Percentiles rank a stretch among this genome's conserved stretches.
Conservation (phyloP, 2,113 vertebrate species). For the Ophiodon elongatus region DNA sequence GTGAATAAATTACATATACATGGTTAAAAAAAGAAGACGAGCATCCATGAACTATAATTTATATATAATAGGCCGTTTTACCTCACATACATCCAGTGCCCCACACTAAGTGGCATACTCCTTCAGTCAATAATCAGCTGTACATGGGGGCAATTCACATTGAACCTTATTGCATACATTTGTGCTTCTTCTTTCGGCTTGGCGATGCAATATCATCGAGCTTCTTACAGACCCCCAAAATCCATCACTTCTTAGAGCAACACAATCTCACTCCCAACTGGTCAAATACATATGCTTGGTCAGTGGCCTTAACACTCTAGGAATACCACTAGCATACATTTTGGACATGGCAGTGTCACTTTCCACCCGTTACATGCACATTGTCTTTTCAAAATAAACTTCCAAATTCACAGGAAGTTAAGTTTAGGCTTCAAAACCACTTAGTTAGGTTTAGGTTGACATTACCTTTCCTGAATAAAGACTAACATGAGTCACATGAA, state of each 20-base stretch:
- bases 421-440: not conserved
- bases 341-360: too few species aligned
- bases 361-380: too few species aligned
- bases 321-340: too few species aligned
- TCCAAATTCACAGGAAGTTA: too few species aligned
- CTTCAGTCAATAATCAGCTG: constrained; percentile 35
- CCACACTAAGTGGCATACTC: constrained; percentile 13
- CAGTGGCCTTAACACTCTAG: too few species aligned
- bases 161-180: constrained; percentile 39
- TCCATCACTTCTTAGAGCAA: constrained; percentile 51
- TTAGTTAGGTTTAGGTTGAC: not conserved
- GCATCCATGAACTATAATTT: constrained; percentile 18
- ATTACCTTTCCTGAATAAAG: not conserved
- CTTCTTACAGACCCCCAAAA: constrained; percentile 44
- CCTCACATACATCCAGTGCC: constrained; percentile 15
- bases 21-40: not conserved
- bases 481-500: not conserved
- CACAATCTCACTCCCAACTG: too few species aligned
- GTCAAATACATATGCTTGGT: too few species aligned
- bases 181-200: constrained; percentile 41
- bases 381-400: too few species aligned
- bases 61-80: constrained; percentile 24
- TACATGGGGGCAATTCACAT: constrained; percentile 20
- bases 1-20: not conserved
- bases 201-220: constrained; percentile 38